These are phyloP conservation scores for Myioborus miniatus DNA, from an alignment of 2,797 vertebrate species.

Conservation along the genomic window DNA sequence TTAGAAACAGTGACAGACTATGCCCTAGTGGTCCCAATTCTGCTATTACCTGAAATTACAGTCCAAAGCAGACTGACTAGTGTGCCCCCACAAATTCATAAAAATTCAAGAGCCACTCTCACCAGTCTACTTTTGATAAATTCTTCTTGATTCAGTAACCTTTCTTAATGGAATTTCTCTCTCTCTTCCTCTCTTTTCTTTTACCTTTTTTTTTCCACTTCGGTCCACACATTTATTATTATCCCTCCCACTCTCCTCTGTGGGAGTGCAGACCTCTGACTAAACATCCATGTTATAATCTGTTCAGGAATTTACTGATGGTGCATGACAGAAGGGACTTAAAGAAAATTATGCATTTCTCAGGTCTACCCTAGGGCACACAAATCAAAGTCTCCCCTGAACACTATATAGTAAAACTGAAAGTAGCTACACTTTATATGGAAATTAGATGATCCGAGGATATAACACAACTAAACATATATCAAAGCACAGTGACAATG, in stretches of 20 bases:
- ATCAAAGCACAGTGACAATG: constrained; percentile 69
- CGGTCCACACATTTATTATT: constrained; percentile 47
- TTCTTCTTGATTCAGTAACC: constrained; percentile 76
- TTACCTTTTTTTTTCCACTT: constrained; percentile 29
- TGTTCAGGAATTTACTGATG: constrained; percentile 64
- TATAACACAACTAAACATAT: constrained; percentile 63
- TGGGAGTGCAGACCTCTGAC: constrained; percentile 57
- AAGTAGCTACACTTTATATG: constrained; percentile 78
- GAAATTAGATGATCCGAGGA: constrained; percentile 76
- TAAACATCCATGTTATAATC: constrained; percentile 70
- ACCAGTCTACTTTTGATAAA: constrained; percentile 67
- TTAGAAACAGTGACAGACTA: constrained; percentile 42
- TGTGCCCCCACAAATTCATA: constrained; percentile 30
- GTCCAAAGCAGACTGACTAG: constrained; percentile 44
- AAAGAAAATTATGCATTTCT: constrained; percentile 75
- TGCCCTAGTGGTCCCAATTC: constrained; percentile 30
- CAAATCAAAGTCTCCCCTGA: constrained; percentile 77
- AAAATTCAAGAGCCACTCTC: constrained; percentile 62
- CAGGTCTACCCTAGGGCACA: constrained; percentile 74
- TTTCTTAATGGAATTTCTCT: constrained; percentile 72
- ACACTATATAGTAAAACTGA: constrained; percentile 66
- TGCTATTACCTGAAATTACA: constrained; percentile 57
- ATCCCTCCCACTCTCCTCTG: background rate
- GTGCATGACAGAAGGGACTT: constrained; percentile 70
- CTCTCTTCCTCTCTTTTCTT: constrained; percentile 52